phyloP scores from a whole-genome alignment of 2,888 invertebrate species.

The Synergus itoensis region DNA sequence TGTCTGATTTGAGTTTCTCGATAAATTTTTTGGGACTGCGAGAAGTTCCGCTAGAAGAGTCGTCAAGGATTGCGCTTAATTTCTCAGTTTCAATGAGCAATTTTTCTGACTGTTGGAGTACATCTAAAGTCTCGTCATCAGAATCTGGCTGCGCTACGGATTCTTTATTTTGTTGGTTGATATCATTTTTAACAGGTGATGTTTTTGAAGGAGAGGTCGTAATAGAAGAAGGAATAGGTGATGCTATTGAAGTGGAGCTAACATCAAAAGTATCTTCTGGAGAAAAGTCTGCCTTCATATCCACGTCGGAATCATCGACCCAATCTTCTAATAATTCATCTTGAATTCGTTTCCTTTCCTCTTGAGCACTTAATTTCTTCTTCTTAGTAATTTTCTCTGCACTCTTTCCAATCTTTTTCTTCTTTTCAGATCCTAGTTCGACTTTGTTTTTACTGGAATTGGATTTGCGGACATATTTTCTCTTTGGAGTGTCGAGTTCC shows the following conservation, averaged over 20 bases:
- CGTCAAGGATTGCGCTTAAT: constrained; percentile 50
- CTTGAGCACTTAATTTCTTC: constrained; percentile 81
- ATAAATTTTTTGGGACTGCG: neutral
- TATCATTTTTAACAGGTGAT: constrained; percentile 48
- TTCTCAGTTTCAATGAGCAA: constrained; percentile 72
- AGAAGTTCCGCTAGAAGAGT: constrained; percentile 11
- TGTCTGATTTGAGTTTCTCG: constrained; percentile 19
- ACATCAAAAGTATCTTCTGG: constrained; percentile 8
- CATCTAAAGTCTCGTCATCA: constrained; percentile 58
- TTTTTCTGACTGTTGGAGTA: constrained; percentile 69
- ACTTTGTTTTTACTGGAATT: constrained; percentile 71
- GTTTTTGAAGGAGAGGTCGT: neutral
- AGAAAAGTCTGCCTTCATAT: constrained; percentile 60
- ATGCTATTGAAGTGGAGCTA: neutral
- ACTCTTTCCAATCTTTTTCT: constrained; percentile 70
- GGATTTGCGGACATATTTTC: constrained; percentile 73
- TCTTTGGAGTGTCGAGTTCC: constrained; percentile 71
- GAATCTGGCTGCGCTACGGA: constrained; percentile 45
- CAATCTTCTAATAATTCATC: constrained; percentile 88
- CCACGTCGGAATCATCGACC: constrained; percentile 83
- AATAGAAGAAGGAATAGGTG: neutral
- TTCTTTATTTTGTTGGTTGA: constrained; percentile 60
- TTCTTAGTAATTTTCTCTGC: constrained; percentile 75
- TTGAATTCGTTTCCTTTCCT: constrained; percentile 77
- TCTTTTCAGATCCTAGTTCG: constrained; percentile 67